Evolutionary conservation across 37 sponge, comb jelly and placozoan genomes (phyloP).

Genomic region (Beroe ovata): DNA sequence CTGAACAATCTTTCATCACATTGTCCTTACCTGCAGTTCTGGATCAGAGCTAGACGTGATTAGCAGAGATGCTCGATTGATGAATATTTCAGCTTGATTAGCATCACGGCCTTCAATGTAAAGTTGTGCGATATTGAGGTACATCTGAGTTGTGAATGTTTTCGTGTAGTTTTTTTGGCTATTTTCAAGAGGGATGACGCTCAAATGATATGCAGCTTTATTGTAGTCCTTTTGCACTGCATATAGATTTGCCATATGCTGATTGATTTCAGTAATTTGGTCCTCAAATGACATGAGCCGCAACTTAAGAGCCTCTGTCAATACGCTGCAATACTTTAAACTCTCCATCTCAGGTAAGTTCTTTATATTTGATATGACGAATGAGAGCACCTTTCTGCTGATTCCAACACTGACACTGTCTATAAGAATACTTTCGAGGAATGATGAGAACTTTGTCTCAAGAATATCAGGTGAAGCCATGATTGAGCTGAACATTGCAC

Average conservation of each 20-base stretch:
- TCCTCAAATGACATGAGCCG: constrained; percentile 63
- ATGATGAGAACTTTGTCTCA: neutral
- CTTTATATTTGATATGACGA: constrained; percentile 4
- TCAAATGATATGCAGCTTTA: constrained; percentile 77
- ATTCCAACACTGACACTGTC: constrained; percentile 63
- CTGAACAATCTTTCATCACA: too few species aligned
- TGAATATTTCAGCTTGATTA: constrained; percentile 89
- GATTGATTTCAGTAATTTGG: constrained; percentile 73
- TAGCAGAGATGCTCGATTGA: constrained; percentile 85
- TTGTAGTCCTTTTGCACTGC: constrained; percentile 76
- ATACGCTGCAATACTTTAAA: neutral
- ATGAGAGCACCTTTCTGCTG: constrained; percentile 45
- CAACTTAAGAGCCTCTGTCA: constrained; percentile 31
- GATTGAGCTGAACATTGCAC: neutral
- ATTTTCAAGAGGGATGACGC: constrained; percentile 82
- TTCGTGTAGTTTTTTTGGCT: constrained; percentile 82
- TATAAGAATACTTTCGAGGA: constrained; percentile 15
- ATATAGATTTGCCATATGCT: constrained; percentile 74
- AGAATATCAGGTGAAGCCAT: neutral
- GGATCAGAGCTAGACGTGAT: constrained; percentile 11
- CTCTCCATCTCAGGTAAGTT: neutral
- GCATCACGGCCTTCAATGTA: constrained; percentile 83
- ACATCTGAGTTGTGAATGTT: constrained; percentile 91
- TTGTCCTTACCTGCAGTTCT: constrained; percentile 16
- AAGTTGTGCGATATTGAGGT: constrained; percentile 90